Evolutionary conservation across 2,888 invertebrate species (phyloP).

Genomic region (Leptinotarsa haldemani): DNA sequence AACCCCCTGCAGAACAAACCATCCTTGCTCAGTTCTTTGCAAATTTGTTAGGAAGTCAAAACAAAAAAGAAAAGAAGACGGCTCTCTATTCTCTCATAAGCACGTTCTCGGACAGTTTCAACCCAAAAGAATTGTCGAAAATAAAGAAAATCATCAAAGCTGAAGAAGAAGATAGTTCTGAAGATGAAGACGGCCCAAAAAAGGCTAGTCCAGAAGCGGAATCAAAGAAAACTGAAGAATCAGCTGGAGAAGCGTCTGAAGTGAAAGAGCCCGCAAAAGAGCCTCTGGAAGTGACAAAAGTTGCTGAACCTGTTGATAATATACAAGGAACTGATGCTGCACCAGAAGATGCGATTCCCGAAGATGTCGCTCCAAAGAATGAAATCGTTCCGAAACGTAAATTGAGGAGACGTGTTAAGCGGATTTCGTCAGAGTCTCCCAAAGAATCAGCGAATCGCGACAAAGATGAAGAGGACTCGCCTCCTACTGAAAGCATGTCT

Average conservation of each 20-base stretch:
- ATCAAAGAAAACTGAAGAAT: conserved; percentile 29
- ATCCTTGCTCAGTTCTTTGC: conserved; percentile 56
- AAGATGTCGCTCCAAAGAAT: background rate
- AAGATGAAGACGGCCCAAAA: conserved; percentile 50
- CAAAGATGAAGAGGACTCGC: conserved; percentile 45
- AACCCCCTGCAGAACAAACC: conserved; percentile 51
- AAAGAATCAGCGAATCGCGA: conserved; percentile 28
- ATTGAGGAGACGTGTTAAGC: conserved; percentile 32
- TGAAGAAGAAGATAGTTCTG: conserved; percentile 69
- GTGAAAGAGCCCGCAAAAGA: background rate
- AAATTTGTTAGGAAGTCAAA: conserved; percentile 53
- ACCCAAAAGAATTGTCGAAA: conserved; percentile 66
- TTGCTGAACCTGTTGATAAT: background rate
- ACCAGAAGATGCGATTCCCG: conserved; percentile 1
- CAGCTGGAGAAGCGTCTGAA: conserved; percentile 3
- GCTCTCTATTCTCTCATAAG: conserved; percentile 54
- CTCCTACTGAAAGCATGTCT: conserved; percentile 24
- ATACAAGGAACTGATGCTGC: background rate
- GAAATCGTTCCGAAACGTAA: conserved; percentile 43
- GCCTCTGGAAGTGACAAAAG: background rate
- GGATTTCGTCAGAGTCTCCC: conserved; percentile 36
- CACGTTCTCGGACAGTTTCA: conserved; percentile 55
- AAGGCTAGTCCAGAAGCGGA: conserved; percentile 12
- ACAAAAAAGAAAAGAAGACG: conserved; percentile 55
- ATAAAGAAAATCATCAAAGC: conserved; percentile 71